Base-by-base conservation (phyloP, 2,797 vertebrate species). In the Sebastiscus albofasciatus region DNA sequence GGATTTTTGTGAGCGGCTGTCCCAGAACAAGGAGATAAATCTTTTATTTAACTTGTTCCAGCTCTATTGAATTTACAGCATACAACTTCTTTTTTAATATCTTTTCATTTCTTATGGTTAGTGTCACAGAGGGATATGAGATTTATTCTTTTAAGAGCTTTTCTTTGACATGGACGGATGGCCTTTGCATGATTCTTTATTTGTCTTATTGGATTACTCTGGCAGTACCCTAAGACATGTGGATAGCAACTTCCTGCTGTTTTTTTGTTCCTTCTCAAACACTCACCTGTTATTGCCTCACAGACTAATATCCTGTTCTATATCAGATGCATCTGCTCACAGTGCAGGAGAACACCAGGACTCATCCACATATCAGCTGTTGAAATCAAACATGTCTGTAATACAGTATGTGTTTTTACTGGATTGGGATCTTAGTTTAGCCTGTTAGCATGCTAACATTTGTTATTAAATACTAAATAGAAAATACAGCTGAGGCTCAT, bases 231-330 rank as follows among this genome's bases (percentile, higher is more conserved):
- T 22, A 7, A 36, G 14, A 75, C 36, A 69, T 34, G 20, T 33
- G 13, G 9, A 34, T 16, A 52, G n/a, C 14, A 61, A 34, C 65
- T 49, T 31, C 31, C 49, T 27, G 29, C 31, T 39, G 6, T 31
- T 55, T 68, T 59, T 29, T 14, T 55, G 65, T 26, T 70, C 31
- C 2, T 62, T 68, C 22, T 56, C 49, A 59, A 68, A 46, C 46
- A 39, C 31, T 68, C 16, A 42, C 55, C 26, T 68, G 26, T 42
- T 81, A 67, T 81, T 82, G 66, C 8, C 67, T 62, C 39, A 36
- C 33, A 80, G 62, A 72, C 34, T 75, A 73, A 78, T 80, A 78
- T 86, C 67, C 66, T 78, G 67, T 75, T 33, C 14, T 74, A 13
- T 24, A 55, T 70, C 24, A 59, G 46, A 58, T 46, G 4, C 10